A percentile compares a stretch with the other conserved stretches of the same genome.
These are phyloP conservation scores for Lasiurus borealis DNA, from an alignment of 2,113 vertebrate genomes.

Conservation along the genomic window DNA sequence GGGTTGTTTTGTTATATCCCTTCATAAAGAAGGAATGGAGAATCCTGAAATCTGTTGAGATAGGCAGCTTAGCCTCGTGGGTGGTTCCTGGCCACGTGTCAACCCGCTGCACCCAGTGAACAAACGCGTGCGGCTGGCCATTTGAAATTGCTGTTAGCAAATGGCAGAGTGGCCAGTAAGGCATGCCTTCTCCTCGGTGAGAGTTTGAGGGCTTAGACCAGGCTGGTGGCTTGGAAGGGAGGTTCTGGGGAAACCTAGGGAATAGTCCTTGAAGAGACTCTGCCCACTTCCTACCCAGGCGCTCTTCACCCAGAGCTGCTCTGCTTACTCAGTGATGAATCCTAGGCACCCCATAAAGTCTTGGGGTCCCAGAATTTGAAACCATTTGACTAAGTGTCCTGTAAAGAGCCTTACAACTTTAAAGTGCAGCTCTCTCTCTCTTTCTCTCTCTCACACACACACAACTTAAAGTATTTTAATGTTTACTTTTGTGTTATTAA, in stretches of 20 bases:
- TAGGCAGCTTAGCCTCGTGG: neutral
- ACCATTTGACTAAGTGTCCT: neutral
- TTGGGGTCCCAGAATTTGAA: neutral
- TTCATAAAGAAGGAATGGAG: neutral
- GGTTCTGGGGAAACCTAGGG: neutral
- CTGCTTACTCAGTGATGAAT: neutral
- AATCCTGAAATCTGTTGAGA: neutral
- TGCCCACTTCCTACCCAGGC: neutral
- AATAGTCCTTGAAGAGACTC: neutral
- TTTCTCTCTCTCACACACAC: neutral
- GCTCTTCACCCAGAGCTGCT: neutral
- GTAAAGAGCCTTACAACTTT: neutral
- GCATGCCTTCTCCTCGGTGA: neutral
- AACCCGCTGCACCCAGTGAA: neutral
- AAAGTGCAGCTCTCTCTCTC: neutral
- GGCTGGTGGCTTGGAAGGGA: neutral
- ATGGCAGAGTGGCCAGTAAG: neutral
- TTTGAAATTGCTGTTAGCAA: slow-evolving; percentile 3
- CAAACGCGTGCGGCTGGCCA: neutral
- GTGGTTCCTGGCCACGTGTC: neutral
- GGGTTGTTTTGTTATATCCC: neutral
- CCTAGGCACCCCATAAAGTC: neutral
- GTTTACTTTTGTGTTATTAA: slow-evolving; percentile 4
- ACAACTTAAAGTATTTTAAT: neutral
- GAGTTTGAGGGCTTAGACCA: neutral